Conservation (phyloP, 2,888 invertebrate species). For the Pelosia muscerda region DNA sequence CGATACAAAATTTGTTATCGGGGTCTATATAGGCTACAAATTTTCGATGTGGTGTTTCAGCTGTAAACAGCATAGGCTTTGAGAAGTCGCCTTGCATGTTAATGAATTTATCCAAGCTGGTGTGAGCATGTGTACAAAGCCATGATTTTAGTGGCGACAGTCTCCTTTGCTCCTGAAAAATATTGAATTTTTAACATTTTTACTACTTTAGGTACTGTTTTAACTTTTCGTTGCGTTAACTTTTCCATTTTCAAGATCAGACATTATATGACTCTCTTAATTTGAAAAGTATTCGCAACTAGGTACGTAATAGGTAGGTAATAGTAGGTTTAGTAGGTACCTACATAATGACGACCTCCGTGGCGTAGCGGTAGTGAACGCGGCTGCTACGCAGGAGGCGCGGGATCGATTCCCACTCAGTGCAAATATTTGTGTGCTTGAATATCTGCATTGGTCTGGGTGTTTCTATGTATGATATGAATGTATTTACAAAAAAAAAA, state of each 20-base stretch:
- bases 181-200: slow-evolving; percentile 6
- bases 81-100: slow-evolving; percentile 88
- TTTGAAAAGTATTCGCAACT: neutral
- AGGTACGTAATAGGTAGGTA: too few relatives aligned
- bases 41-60: slow-evolving; percentile 94
- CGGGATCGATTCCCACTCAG: too few relatives aligned
- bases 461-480: too few relatives aligned
- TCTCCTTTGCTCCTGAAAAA: slow-evolving; percentile 89
- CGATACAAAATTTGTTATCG: slow-evolving; percentile 94
- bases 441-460: too few relatives aligned
- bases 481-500: too few relatives aligned
- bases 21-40: slow-evolving; percentile 98
- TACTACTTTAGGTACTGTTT: too few relatives aligned
- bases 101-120: slow-evolving; percentile 94
- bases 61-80: slow-evolving; percentile 94
- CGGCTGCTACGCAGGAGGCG: too few relatives aligned
- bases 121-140: slow-evolving; percentile 94
- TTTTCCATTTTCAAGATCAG: neutral
- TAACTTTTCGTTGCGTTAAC: too few relatives aligned
- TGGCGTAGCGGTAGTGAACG: too few relatives aligned
- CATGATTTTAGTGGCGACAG: slow-evolving; percentile 96
- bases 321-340: too few relatives aligned
- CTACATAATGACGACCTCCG: too few relatives aligned
- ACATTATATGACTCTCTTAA: neutral
- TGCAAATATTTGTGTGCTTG: too few relatives aligned